Conservation (phyloP, 2,888 invertebrate genomes). For the Caenorhabditis sulstoni region DNA sequence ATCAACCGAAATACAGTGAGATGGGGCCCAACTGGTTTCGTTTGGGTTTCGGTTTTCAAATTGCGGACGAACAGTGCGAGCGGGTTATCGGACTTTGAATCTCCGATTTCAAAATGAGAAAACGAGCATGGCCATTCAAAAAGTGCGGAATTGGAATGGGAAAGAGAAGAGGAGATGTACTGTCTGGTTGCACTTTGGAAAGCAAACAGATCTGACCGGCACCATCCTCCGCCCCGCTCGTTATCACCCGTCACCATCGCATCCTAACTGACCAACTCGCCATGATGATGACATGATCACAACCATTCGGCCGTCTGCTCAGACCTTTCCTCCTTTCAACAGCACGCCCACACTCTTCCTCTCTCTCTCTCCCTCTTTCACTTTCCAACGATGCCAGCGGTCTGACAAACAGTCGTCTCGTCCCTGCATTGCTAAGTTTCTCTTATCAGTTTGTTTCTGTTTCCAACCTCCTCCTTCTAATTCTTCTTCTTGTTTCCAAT, state of each 20-base stretch:
- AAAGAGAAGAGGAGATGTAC: neutral
- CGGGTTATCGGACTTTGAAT: too few species aligned
- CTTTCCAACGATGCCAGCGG: slow-evolving; percentile 12
- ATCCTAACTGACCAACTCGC: neutral
- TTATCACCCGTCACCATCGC: neutral
- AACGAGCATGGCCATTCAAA: too few species aligned
- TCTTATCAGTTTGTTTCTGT: too few species aligned
- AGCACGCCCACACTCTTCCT: neutral
- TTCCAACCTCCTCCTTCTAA: too few species aligned
- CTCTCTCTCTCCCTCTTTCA: neutral
- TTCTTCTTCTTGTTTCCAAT: too few species aligned
- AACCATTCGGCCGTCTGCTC: neutral
- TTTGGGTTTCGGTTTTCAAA: too few species aligned
- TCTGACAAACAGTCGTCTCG: too few species aligned
- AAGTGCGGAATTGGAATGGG: too few species aligned
- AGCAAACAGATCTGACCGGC: neutral
- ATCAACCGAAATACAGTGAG: neutral
- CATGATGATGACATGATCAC: neutral
- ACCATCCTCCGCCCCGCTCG: neutral
- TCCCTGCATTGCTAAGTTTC: neutral
- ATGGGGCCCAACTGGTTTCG: too few species aligned
- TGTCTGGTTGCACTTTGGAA: too few species aligned
- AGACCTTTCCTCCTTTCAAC: neutral
- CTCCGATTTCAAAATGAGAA: too few species aligned
- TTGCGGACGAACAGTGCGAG: neutral